These are phyloP conservation scores for Carapus acus DNA, from an alignment of 2,797 vertebrate species.

Conservation along the genomic window DNA sequence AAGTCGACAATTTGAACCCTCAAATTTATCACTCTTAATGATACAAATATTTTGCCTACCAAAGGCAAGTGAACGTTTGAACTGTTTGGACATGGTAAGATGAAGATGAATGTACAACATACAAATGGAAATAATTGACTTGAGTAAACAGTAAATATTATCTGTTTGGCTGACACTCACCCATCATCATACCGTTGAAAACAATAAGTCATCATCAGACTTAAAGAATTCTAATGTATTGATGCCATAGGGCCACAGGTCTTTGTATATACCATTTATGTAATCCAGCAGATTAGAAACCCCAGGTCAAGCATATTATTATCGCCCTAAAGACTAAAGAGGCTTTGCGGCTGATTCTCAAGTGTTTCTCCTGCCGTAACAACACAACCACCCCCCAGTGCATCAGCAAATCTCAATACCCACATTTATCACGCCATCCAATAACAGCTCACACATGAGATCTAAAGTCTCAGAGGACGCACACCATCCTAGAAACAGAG, in stretches of 20 bases:
- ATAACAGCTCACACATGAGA: neutral
- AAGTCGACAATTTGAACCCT: no score
- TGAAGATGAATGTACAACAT: no score
- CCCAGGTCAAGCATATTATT: constrained; percentile 13
- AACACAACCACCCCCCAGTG: neutral
- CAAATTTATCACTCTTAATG: no score
- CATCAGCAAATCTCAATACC: neutral
- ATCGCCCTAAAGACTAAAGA: constrained; percentile 12
- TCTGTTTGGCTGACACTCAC: no score
- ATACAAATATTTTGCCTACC: no score
- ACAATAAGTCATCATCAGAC: neutral
- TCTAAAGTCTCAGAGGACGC: neutral
- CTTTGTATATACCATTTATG: constrained; percentile 2
- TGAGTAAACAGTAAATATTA: no score
- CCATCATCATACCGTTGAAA: neutral
- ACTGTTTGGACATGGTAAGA: no score
- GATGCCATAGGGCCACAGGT: neutral
- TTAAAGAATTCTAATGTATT: neutral
- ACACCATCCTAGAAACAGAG: neutral
- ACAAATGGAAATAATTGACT: no score
- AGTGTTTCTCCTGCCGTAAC: no score
- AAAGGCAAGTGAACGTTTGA: no score
- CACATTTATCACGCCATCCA: neutral
- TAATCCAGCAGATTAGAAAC: constrained; percentile 12
- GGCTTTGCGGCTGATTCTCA: constrained; percentile 8